phyloP scores from a whole-genome alignment of 2,113 vertebrate species.

The Plecturocebus donacophilus region DNA sequence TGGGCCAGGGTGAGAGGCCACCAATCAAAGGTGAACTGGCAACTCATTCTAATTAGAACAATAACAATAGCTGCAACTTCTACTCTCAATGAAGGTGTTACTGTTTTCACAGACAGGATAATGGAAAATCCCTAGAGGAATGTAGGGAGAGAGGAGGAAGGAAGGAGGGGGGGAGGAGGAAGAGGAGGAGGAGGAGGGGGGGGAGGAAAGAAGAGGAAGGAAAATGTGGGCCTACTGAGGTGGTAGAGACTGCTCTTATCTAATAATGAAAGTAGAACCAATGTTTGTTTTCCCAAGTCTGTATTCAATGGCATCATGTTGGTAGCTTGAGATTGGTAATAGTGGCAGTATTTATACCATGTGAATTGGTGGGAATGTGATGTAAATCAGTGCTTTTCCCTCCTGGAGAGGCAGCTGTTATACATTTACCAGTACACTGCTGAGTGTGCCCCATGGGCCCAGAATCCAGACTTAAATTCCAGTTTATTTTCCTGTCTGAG shows the following conservation, averaged over 20 bases:
- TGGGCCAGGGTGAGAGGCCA: not conserved
- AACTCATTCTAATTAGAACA: not conserved
- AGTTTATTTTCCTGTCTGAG: conserved; percentile 5
- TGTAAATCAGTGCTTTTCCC: not conserved
- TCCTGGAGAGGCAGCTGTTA: not conserved
- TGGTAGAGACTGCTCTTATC: not conserved
- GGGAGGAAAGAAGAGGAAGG: not conserved
- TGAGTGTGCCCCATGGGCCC: not conserved
- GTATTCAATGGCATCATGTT: not conserved
- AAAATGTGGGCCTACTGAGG: not conserved
- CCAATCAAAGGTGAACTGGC: not conserved
- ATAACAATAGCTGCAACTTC: not conserved
- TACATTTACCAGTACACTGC: not conserved
- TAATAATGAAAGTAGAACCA: not conserved
- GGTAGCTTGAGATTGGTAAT: not conserved
- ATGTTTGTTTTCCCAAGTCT: not conserved
- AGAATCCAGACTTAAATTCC: not conserved
- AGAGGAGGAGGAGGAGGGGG: not conserved
- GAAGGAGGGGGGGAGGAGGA: not conserved
- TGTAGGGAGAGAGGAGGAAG: not conserved
- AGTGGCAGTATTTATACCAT: not conserved
- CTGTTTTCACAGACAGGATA: not conserved
- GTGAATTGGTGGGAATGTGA: not conserved
- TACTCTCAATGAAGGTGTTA: not conserved
- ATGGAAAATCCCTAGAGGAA: not conserved